Conservation (phyloP, 2,797 vertebrate species). For the Heteromormyrus szaboi region DNA sequence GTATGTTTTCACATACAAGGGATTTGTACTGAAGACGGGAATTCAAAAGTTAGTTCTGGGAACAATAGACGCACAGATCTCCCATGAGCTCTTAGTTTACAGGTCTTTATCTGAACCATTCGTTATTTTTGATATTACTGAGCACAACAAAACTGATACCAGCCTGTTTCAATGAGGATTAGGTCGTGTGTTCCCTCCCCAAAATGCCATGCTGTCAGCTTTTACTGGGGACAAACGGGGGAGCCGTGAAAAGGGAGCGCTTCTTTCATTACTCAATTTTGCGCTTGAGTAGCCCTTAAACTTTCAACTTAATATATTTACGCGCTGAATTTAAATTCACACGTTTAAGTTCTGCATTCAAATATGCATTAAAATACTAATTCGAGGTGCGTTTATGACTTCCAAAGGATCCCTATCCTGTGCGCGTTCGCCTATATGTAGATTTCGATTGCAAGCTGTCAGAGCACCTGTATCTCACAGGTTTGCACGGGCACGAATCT, state of each 20-base stretch:
- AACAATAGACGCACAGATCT: not conserved
- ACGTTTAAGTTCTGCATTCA: not conserved
- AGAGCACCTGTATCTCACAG: not conserved
- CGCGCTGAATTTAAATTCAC: not conserved
- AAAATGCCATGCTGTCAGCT: not conserved
- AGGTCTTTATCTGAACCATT: not conserved
- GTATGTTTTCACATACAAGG: not conserved
- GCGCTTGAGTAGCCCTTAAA: not conserved
- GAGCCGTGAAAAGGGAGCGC: not conserved
- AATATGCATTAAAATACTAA: not conserved
- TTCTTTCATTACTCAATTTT: not conserved
- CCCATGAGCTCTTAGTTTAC: not conserved
- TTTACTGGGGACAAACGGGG: not conserved
- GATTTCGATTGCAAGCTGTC: not conserved
- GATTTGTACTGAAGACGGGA: not conserved
- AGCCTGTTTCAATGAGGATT: not conserved
- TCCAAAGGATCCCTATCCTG: not conserved
- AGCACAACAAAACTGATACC: not conserved
- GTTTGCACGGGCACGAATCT: not conserved
- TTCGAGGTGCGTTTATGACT: not conserved
- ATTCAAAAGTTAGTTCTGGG: not conserved
- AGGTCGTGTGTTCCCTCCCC: not conserved
- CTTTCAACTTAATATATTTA: not conserved
- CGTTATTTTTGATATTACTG: not conserved
- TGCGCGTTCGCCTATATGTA: not conserved